phyloP scores from a whole-genome alignment of 1,140 invertebrate species.

The Planococcus citri region DNA sequence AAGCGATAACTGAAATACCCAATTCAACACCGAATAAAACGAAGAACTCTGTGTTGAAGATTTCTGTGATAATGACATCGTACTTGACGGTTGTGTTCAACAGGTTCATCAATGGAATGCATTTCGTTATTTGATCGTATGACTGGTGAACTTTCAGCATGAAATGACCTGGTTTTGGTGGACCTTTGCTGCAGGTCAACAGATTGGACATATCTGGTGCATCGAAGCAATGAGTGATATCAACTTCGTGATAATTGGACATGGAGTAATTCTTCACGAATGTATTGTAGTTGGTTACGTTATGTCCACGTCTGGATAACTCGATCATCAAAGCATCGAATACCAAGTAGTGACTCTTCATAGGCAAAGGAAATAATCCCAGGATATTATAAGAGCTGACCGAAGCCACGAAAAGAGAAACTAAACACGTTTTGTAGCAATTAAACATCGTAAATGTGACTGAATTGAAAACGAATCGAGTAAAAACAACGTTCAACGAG shows the following conservation, averaged over 20 bases:
- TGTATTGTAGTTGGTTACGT: slow-evolving; percentile 31
- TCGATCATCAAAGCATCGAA: slow-evolving; percentile 31
- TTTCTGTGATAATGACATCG: slow-evolving; percentile 31
- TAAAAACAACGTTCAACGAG: too few relatives aligned
- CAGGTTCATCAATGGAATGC: not conserved
- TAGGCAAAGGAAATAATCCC: slow-evolving; percentile 30
- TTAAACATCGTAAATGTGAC: not conserved
- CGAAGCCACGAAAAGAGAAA: not conserved
- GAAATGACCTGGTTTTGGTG: too few relatives aligned
- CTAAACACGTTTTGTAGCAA: not conserved
- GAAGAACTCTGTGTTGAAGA: slow-evolving; percentile 28
- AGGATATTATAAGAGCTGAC: slow-evolving; percentile 27
- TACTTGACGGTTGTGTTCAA: slow-evolving; percentile 22
- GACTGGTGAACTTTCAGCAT: not conserved
- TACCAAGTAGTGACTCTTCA: slow-evolving; percentile 33
- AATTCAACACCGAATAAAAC: slow-evolving; percentile 30
- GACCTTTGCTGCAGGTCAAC: not conserved
- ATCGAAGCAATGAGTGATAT: slow-evolving; percentile 25
- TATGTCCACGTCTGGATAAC: slow-evolving; percentile 31
- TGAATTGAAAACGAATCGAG: not conserved
- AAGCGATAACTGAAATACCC: slow-evolving; percentile 41
- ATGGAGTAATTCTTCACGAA: slow-evolving; percentile 37
- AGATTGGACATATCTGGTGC: not conserved
- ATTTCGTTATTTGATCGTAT: not conserved
- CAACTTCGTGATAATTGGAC: slow-evolving; percentile 40